phyloP scores from a whole-genome alignment of 2,797 vertebrate species.

The Chaunax sp. region DNA sequence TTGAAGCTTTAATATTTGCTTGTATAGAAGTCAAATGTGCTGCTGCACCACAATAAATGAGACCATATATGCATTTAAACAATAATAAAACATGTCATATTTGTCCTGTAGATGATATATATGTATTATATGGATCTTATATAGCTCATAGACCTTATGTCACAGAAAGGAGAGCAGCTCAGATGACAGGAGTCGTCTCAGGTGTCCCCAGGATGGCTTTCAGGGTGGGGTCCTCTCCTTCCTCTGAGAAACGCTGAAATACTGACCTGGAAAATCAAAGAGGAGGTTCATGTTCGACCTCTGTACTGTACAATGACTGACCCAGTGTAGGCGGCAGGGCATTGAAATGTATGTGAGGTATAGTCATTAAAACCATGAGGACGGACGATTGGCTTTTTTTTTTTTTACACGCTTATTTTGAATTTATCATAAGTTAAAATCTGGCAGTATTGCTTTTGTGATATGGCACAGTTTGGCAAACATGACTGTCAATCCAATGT shows the following conservation, averaged over 20 bases:
- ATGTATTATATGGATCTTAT: background rate
- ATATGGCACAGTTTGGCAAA: background rate
- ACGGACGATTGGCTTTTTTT: background rate
- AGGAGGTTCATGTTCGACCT: slow-evolving; percentile 22
- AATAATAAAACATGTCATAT: slow-evolving; percentile 2
- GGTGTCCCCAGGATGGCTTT: slow-evolving; percentile 66
- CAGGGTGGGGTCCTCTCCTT: slow-evolving; percentile 69
- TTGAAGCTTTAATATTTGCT: too few species aligned
- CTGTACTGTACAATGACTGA: slow-evolving; percentile 39
- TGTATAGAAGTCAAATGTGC: background rate
- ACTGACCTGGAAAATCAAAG: slow-evolving; percentile 63
- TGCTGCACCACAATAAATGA: background rate
- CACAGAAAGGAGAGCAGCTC: slow-evolving; percentile 60
- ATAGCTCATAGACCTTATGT: slow-evolving; percentile 59
- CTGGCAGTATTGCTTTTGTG: background rate
- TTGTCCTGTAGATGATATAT: slow-evolving; percentile 4
- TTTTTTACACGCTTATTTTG: background rate
- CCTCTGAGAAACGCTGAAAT: slow-evolving; percentile 65
- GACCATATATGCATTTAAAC: background rate
- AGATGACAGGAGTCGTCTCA: slow-evolving; percentile 59
- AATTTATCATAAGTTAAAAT: background rate
- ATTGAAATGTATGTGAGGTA: background rate
- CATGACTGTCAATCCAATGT: too few species aligned
- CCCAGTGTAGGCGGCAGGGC: slow-evolving; percentile 16
- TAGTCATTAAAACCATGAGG: background rate